Percentiles rank a stretch among this genome's conserved stretches.
Conservation (phyloP, 2,797 vertebrate genomes). For the Rhinatrema bivittatum region DNA sequence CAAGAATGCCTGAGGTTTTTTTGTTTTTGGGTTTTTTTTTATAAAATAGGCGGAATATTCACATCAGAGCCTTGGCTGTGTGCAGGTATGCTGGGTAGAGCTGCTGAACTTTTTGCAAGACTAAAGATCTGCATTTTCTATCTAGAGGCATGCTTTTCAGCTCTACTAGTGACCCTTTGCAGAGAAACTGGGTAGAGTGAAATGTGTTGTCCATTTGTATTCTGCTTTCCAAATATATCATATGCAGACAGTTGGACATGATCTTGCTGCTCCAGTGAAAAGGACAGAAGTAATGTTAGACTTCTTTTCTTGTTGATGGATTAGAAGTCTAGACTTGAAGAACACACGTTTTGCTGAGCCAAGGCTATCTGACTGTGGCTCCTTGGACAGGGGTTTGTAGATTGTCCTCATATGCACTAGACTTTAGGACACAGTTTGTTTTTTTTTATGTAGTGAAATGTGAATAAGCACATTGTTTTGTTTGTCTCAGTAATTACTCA, state of each 20-base stretch:
- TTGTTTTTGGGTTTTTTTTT: too few relatives aligned
- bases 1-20: background rate
- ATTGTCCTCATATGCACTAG: slow-evolving; percentile 6
- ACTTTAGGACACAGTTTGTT: slow-evolving; percentile 27
- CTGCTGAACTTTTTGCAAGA: slow-evolving; percentile 5
- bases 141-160: slow-evolving; percentile 3
- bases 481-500: too few relatives aligned
- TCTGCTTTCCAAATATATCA: background rate
- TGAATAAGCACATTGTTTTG: too few relatives aligned
- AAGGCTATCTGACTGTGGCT: slow-evolving; percentile 30
- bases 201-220: slow-evolving; percentile 4
- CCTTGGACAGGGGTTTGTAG: slow-evolving; percentile 7
- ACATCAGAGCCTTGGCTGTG: background rate
- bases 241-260: slow-evolving; percentile 13
- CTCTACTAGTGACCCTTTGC: too few relatives aligned
- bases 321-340: slow-evolving; percentile 40
- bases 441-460: too few relatives aligned
- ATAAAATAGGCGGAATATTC: slow-evolving; percentile 9
- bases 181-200: too few relatives aligned
- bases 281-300: slow-evolving; percentile 22
- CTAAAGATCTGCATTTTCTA: background rate
- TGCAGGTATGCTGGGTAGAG: background rate
- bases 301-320: slow-evolving; percentile 25
- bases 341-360: slow-evolving; percentile 17
- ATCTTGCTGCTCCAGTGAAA: slow-evolving; percentile 21